A percentile compares a stretch with the other conserved stretches of the same genome.
phyloP scores from a whole-genome alignment of 2,797 vertebrate species.

The Iguana delicatissima region DNA sequence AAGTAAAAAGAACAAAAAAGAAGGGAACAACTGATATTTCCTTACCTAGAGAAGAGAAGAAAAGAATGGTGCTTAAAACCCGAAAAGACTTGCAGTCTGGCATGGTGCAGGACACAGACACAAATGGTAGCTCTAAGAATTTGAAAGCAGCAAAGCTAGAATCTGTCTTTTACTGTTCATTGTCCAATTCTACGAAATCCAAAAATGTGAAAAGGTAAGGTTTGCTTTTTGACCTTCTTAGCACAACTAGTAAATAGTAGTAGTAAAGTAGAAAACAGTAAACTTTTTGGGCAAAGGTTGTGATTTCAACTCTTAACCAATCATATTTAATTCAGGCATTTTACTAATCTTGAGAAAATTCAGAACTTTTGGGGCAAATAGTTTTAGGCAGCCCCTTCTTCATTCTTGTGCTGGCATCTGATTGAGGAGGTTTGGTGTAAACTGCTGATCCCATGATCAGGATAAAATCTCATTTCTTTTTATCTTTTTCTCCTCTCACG shows the following conservation, averaged over 20 bases:
- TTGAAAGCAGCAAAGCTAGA: constrained; percentile 77
- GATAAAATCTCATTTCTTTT: not conserved
- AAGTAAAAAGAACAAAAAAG: constrained; percentile 90
- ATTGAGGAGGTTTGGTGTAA: not conserved
- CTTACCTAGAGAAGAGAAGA: constrained; percentile 56
- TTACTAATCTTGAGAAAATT: not conserved
- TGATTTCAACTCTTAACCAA: not conserved
- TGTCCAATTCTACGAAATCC: constrained; percentile 77
- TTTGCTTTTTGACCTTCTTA: not conserved
- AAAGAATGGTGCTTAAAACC: constrained; percentile 46
- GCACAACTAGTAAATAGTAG: not conserved
- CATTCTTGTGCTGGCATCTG: not conserved
- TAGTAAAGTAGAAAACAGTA: not conserved
- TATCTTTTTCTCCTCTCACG: not conserved
- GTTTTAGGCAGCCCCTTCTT: not conserved
- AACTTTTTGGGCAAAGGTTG: not conserved
- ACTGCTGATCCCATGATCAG: not conserved
- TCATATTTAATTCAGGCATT: not conserved
- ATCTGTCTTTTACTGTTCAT: constrained; percentile 88
- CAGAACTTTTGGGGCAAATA: not conserved
- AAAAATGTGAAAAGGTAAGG: constrained; percentile 75
- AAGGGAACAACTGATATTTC: constrained; percentile 70
- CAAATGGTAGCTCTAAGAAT: constrained; percentile 71
- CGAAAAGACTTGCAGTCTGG: not conserved
- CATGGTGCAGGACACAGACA: constrained; percentile 22